Base-by-base conservation (phyloP, 2,888 invertebrate genomes). In the Sceliomorpha sp. region DNA sequence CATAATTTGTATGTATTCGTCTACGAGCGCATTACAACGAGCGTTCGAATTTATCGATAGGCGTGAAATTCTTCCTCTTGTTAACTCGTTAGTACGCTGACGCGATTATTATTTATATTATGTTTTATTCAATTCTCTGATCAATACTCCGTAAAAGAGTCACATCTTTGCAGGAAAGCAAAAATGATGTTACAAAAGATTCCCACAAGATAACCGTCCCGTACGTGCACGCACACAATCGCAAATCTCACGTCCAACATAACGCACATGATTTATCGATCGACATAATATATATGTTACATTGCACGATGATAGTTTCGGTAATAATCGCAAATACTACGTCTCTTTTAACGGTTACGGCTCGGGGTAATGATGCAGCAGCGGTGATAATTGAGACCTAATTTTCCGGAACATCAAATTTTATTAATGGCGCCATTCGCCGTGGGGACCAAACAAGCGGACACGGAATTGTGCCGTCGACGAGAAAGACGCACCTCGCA, bases 341-440 rank as follows among this genome's bases (percentile, higher is more conserved):
- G 58, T 53, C 55, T 64, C 55, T 51, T 36, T 12, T 36, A 47
- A 63, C 70, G 59, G 56, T 58, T 55, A 27, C 59, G 60, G 64
- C 59, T 70, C 39, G 51, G 31, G 8, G 29, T 17, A 51, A 51
- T 51, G 39, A 51, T 29, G 14, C 39, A 20, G 37, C 27, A 20
- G 34, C 12, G 15, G 64, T 42, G 67, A 53, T 72, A 73, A 73
- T 70, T 84, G 82, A 79, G 80, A 82, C 79, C 83, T 86, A 85
- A 84, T 87, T 87, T 87, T 84, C 81, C 85, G 84, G 82, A 74
- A 83, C 83, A 84, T 86, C 81, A 81, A 79, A 72, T 82, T 81
- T 85, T 84, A 84, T 85, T 85, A 84, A 86, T 81, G 83, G 76
- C 74, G 50, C 48, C 31, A 42, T 39, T 47, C 55, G 47, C 51